Percentiles rank a stretch among this genome's conserved stretches.
phyloP scores from a whole-genome alignment of 2,113 vertebrate species.

The Peromyscus maniculatus region DNA sequence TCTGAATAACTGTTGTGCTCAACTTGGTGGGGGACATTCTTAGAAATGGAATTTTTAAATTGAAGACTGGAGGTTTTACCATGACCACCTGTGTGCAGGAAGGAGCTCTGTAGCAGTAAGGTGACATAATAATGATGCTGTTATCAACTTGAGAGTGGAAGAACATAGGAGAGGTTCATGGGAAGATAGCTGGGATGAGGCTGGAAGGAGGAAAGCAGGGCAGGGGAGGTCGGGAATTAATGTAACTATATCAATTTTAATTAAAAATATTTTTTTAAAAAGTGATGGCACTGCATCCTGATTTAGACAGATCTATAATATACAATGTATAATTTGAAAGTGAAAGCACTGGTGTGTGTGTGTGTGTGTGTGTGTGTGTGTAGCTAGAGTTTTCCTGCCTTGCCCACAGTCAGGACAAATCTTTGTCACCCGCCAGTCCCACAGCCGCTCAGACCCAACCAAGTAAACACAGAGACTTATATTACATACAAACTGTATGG shows the following conservation, averaged over 20 bases:
- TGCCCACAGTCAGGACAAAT: too few relatives aligned
- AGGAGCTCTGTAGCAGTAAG: background rate
- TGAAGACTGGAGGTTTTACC: background rate
- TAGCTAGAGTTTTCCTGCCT: too few relatives aligned
- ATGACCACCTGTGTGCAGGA: background rate
- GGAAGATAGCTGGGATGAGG: background rate
- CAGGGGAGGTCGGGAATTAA: background rate
- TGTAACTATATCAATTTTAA: background rate
- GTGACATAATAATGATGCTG: background rate
- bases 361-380: background rate
- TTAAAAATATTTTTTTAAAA: background rate
- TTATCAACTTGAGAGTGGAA: background rate
- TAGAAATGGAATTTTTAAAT: background rate
- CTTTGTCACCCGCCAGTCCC: too few relatives aligned
- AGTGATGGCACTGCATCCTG: background rate
- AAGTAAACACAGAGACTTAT: too few relatives aligned
- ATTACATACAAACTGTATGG: too few relatives aligned
- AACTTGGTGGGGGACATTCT: background rate
- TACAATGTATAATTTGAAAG: background rate
- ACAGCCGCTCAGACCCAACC: too few relatives aligned
- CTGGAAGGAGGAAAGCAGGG: background rate
- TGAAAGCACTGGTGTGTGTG: background rate
- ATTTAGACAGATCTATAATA: conserved; percentile 23
- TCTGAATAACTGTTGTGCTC: background rate
- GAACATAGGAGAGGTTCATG: background rate